phyloP scores from a whole-genome alignment of 2,888 invertebrate genomes.

The Microchrysa polita region DNA sequence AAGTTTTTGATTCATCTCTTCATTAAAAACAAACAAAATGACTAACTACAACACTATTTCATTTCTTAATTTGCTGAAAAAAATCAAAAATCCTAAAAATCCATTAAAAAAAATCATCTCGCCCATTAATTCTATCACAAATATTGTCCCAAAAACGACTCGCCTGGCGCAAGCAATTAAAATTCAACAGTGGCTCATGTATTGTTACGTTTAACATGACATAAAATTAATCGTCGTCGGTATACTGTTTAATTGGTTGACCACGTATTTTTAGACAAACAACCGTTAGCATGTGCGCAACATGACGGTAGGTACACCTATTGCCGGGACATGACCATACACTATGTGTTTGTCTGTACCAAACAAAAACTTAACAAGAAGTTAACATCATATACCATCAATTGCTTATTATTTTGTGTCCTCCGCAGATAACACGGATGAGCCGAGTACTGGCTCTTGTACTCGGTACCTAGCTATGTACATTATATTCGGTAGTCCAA shows the following conservation, averaged over 20 bases:
- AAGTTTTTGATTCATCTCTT: no score
- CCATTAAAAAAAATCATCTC: no score
- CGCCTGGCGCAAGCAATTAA: neutral
- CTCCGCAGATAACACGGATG: no score
- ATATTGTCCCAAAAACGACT: neutral
- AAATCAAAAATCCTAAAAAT: no score
- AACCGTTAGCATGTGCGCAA: conserved; percentile 35
- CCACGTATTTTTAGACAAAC: conserved; percentile 31
- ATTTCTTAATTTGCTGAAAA: no score
- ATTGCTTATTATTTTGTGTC: neutral
- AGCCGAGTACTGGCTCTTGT: no score
- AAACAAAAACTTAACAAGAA: neutral
- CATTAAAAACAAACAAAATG: no score
- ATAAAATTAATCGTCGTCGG: conserved; percentile 48
- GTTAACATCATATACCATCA: conserved; percentile 25
- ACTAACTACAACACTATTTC: no score
- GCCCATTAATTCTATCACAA: neutral
- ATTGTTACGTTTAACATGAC: conserved; percentile 35
- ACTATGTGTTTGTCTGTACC: no score
- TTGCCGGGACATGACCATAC: neutral
- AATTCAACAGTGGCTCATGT: conserved; percentile 28
- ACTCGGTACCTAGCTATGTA: no score
- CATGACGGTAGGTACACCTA: conserved; percentile 3
- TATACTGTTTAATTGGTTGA: conserved; percentile 48
- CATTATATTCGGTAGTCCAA: no score